These are phyloP conservation scores for Coreius guichenoti DNA, from an alignment of 2,797 vertebrate genomes.

Conservation along the genomic window DNA sequence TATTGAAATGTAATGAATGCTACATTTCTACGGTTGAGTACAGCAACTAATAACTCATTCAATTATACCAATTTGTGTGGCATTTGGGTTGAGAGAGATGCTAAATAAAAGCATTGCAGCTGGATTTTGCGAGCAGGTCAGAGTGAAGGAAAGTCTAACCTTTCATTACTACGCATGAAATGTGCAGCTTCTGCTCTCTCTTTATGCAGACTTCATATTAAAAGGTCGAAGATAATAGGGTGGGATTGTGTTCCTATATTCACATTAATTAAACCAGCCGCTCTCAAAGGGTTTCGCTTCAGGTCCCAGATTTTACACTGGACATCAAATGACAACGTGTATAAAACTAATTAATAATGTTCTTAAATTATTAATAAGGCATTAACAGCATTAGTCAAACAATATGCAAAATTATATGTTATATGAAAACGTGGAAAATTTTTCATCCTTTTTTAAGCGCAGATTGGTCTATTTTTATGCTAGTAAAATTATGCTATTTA, in stretches of 20 bases:
- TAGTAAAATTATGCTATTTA: no score
- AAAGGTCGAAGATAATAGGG: constrained; percentile 12
- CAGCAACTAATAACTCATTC: constrained; percentile 36
- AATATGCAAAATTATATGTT: not conserved
- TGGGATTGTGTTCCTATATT: not conserved
- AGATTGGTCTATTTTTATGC: no score
- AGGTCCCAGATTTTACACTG: not conserved
- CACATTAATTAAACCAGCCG: constrained; percentile 7
- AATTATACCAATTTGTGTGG: constrained; percentile 42
- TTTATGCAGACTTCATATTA: not conserved
- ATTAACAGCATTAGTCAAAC: not conserved
- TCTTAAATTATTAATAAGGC: not conserved
- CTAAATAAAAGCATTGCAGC: constrained; percentile 24
- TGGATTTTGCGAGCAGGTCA: not conserved
- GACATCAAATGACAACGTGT: no score
- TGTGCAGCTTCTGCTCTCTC: constrained; percentile 5
- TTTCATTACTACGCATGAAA: constrained; percentile 28
- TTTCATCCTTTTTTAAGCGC: no score
- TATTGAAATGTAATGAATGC: constrained; percentile 51
- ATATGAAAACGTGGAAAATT: no score
- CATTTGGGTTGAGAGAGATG: constrained; percentile 5
- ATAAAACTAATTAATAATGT: not conserved
- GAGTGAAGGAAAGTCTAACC: not conserved
- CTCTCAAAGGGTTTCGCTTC: not conserved
- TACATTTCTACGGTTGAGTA: constrained; percentile 31